Evolutionary conservation across 37 sponge, comb jelly and placozoan species (phyloP).

Genomic region (Halichondria panicea): DNA sequence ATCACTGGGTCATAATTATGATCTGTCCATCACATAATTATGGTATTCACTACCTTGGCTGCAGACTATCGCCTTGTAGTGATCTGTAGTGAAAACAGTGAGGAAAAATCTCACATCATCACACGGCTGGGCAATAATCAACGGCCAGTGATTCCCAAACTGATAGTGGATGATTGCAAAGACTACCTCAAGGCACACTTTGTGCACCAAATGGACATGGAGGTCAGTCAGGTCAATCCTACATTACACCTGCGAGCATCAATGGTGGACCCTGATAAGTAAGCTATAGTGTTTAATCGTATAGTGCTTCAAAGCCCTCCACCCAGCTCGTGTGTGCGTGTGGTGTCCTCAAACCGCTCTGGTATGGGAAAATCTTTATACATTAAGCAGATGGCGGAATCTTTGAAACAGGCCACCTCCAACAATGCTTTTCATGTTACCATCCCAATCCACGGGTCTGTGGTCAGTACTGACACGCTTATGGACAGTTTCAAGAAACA

Average conservation of each 20-base stretch:
- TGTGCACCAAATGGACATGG: too few species aligned
- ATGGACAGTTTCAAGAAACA: slow-evolving; percentile 27
- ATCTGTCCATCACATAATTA: too few species aligned
- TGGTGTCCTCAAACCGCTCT: slow-evolving; percentile 54
- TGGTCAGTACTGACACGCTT: slow-evolving; percentile 39
- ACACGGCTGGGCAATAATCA: slow-evolving; percentile 21
- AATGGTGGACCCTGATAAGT: slow-evolving; percentile 37
- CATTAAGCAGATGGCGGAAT: slow-evolving; percentile 45
- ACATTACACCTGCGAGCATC: slow-evolving; percentile 11
- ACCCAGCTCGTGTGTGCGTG: slow-evolving; percentile 56
- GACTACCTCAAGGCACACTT: background rate
- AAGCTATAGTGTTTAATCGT: background rate
- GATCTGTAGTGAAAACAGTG: slow-evolving; percentile 41
- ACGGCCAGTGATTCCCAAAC: background rate
- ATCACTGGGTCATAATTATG: too few species aligned
- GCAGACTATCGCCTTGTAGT: slow-evolving; percentile 58
- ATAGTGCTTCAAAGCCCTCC: background rate
- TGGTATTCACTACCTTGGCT: background rate
- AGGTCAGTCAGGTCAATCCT: too few species aligned
- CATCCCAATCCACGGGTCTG: slow-evolving; percentile 64
- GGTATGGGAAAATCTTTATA: slow-evolving; percentile 83
- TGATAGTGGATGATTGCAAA: background rate
- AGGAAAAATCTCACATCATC: slow-evolving; percentile 53
- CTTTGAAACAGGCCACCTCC: background rate
- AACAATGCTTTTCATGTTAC: background rate